These are phyloP conservation scores for Microctonus aethiopoides DNA, from an alignment of 2,888 invertebrate genomes.

Conservation along the genomic window DNA sequence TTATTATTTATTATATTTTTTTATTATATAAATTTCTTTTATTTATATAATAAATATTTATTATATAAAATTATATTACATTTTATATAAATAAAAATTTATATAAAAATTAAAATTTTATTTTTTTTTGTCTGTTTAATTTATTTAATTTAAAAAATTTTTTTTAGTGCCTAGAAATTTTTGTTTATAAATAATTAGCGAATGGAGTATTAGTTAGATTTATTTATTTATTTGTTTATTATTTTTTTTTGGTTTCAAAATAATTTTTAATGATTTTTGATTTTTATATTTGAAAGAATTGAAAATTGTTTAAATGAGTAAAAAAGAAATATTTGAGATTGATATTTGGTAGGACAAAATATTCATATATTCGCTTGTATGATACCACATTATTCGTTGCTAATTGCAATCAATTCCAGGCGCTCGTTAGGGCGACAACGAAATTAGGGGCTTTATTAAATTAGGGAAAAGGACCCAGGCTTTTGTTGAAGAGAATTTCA, in stretches of 20 bases:
- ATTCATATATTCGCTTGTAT: not conserved
- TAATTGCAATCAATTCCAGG: constrained; percentile 55
- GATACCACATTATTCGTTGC: constrained; percentile 29
- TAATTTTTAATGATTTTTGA: too few relatives aligned
- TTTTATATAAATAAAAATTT: too few relatives aligned
- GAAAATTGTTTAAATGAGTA: too few relatives aligned
- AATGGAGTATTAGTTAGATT: not conserved
- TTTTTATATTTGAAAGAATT: too few relatives aligned
- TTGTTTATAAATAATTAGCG: not conserved
- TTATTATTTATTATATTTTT: too few relatives aligned
- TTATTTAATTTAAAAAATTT: not conserved
- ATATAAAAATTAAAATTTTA: too few relatives aligned
- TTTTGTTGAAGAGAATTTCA: constrained; percentile 18
- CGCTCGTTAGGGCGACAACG: constrained; percentile 48
- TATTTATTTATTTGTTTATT: too few relatives aligned
- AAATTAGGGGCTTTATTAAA: constrained; percentile 44
- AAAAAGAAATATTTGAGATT: not conserved
- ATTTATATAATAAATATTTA: too few relatives aligned
- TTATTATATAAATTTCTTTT: too few relatives aligned
- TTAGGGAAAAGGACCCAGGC: constrained; percentile 40
- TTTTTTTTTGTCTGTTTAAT: too few relatives aligned
- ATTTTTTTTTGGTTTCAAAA: too few relatives aligned
- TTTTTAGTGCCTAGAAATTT: not conserved
- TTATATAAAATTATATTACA: too few relatives aligned
- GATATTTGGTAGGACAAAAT: not conserved